Conservation (phyloP, 2,797 vertebrate genomes). For the Tapirus indicus region DNA sequence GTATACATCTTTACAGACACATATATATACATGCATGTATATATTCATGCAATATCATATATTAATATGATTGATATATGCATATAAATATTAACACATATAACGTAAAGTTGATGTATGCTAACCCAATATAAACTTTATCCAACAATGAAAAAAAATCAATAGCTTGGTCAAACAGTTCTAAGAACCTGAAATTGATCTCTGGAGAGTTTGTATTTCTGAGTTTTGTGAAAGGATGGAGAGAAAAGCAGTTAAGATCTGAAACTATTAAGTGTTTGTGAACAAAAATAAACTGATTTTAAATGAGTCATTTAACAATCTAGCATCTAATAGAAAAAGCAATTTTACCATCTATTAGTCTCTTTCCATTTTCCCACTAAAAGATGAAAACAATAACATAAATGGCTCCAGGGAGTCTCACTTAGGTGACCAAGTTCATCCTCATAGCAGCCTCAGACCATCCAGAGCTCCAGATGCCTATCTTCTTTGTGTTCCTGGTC, state of each 20-base stretch:
- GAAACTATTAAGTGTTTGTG: not conserved
- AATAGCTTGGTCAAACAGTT: not conserved
- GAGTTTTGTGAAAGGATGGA: not conserved
- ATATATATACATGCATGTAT: not conserved
- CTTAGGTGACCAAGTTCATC: slow-evolving; percentile 21
- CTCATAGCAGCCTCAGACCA: not conserved
- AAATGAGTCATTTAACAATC: not conserved
- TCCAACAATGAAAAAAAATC: not conserved
- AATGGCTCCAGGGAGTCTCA: not conserved
- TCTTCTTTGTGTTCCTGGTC: slow-evolving; percentile 59
- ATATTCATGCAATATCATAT: not conserved
- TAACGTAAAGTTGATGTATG: too few species aligned
- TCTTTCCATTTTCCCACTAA: not conserved
- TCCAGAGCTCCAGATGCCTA: slow-evolving; percentile 4
- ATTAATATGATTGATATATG: not conserved
- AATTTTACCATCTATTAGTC: not conserved
- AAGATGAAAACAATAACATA: not conserved
- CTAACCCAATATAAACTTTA: not conserved
- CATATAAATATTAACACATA: not conserved
- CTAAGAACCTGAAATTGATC: not conserved
- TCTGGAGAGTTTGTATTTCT: not conserved
- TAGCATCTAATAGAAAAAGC: not conserved
- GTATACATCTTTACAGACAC: not conserved
- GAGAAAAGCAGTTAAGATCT: not conserved
- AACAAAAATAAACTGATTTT: not conserved